Conservation (phyloP, 2,797 vertebrate species). For the Sylvilagus floridanus region DNA sequence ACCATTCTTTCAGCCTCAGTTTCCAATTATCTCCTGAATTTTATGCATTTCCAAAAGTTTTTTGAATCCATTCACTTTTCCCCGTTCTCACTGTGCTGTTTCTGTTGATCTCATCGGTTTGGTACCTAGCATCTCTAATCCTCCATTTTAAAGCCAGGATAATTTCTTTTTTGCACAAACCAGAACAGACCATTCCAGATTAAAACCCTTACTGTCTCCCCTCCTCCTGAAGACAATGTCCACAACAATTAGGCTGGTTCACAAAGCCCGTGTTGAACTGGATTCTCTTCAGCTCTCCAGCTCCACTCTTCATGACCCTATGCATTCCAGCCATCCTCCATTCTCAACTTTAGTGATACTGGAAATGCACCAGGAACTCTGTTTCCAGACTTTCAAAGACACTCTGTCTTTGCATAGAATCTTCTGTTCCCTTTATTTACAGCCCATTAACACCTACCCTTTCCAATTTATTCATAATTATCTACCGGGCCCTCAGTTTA, state of each 20-base stretch:
- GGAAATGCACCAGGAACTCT: no score
- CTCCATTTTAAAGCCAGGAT: background rate
- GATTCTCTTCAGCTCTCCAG: background rate
- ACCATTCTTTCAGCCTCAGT: background rate
- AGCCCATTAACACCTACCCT: background rate
- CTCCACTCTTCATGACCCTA: background rate
- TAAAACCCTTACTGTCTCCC: background rate
- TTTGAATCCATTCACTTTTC: background rate
- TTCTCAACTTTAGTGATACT: background rate
- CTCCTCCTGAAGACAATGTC: background rate
- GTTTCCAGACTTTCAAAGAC: background rate
- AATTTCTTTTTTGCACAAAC: background rate
- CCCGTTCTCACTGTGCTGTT: background rate
- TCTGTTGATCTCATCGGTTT: background rate
- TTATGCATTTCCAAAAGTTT: background rate
- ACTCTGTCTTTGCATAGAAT: background rate
- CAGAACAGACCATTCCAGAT: background rate
- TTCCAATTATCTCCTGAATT: background rate
- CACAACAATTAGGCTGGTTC: background rate
- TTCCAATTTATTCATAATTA: background rate
- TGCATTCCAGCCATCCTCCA: background rate
- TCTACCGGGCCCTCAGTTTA: background rate
- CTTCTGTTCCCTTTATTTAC: background rate
- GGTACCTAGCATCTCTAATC: background rate
- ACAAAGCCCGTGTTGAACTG: background rate